phyloP scores from a whole-genome alignment of 2,797 vertebrate genomes.

The Thaleichthys pacificus region DNA sequence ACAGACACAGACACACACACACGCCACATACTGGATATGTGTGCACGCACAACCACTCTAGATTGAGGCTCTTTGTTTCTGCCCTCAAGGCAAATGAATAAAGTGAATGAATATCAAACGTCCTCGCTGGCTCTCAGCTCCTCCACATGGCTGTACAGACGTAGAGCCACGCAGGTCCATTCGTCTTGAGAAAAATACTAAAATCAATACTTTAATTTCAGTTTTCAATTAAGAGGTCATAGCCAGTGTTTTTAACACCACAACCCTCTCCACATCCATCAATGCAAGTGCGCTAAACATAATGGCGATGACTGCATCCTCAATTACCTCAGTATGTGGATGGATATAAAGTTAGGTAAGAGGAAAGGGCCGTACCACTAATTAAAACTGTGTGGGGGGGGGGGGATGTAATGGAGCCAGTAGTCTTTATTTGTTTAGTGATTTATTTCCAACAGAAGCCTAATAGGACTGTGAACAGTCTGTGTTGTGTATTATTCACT shows the following conservation, averaged over 20 bases:
- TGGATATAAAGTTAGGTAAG: conserved; percentile 28
- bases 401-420: conserved; percentile 34
- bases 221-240: conserved; percentile 53
- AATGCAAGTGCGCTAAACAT: conserved; percentile 38
- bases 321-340: conserved; percentile 26
- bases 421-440: conserved; percentile 28
- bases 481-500: conserved; percentile 27
- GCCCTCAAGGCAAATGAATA: too few relatives aligned
- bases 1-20: neutral
- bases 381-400: conserved; percentile 34
- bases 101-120: too few relatives aligned
- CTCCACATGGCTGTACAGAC: neutral
- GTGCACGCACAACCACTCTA: neutral
- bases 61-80: conserved; percentile 21
- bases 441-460: conserved; percentile 29
- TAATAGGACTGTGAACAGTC: conserved; percentile 1
- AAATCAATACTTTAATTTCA: conserved; percentile 55
- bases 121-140: too few relatives aligned
- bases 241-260: conserved; percentile 25
- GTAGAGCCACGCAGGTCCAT: conserved; percentile 17
- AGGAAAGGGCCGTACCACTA: conserved; percentile 19
- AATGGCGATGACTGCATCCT: conserved; percentile 30
- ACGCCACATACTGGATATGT: too few relatives aligned
- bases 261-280: conserved; percentile 31
- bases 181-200: conserved; percentile 33